A percentile compares a stretch with the other conserved stretches of the same genome.
Conservation (phyloP, 2,113 vertebrate genomes). For the Sus scrofa region DNA sequence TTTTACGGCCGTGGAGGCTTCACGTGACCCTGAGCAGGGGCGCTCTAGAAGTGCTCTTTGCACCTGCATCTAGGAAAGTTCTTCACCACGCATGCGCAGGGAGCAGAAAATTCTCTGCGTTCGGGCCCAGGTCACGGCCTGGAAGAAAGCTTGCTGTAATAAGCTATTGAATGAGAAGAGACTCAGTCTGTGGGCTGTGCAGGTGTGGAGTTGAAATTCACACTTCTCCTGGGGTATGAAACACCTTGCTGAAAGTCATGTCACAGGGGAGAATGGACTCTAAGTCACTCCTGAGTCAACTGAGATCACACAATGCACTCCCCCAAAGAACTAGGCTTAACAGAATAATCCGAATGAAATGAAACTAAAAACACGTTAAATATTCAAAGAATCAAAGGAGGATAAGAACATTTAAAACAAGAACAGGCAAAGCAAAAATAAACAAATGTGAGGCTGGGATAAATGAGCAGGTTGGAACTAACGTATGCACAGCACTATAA, state of each 20-base stretch:
- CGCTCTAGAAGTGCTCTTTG: not conserved
- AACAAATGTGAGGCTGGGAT: not conserved
- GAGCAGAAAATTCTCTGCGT: not conserved
- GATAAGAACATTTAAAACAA: not conserved
- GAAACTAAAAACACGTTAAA: not conserved
- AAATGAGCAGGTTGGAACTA: no score
- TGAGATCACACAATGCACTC: not conserved
- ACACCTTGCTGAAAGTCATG: accelerated
- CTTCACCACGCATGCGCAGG: not conserved
- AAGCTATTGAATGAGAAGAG: not conserved
- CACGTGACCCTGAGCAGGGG: accelerated
- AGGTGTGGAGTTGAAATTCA: not conserved
- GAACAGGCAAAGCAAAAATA: not conserved
- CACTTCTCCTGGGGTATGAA: accelerated
- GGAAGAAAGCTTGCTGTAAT: not conserved
- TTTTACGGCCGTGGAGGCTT: no score
- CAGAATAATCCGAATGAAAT: no score
- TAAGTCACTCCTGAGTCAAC: accelerated
- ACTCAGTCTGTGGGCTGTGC: not conserved
- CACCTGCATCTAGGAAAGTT: not conserved
- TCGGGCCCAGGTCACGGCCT: not conserved
- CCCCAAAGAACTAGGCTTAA: not conserved
- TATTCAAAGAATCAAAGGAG: not conserved
- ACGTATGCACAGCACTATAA: no score
- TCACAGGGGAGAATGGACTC: not conserved